Conservation (phyloP, 2,888 invertebrate genomes). For the Romanomermis culicivorax region DNA sequence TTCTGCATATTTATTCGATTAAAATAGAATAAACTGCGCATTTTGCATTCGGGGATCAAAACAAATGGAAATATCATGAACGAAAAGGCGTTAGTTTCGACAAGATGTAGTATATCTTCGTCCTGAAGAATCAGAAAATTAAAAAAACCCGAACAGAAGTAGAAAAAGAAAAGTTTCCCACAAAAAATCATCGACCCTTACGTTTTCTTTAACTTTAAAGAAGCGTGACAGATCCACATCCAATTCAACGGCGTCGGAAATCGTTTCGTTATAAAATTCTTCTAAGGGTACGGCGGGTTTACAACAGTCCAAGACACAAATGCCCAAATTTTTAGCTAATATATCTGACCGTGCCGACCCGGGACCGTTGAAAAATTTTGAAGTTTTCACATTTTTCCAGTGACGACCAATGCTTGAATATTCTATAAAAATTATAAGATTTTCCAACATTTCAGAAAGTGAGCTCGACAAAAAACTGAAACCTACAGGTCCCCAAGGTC, state of each 20-base stretch:
- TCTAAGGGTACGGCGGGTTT: conserved; percentile 59
- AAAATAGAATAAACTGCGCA: conserved; percentile 64
- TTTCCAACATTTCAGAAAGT: no score
- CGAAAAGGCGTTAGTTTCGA: conserved; percentile 21
- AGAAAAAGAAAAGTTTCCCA: not conserved
- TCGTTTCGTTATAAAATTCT: conserved; percentile 79
- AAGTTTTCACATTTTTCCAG: not conserved
- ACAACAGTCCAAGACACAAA: conserved; percentile 56
- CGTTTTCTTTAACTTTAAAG: conserved; percentile 38
- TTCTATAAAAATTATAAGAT: no score
- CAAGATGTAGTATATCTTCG: no score
- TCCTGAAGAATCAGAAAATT: no score
- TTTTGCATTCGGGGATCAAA: conserved; percentile 1
- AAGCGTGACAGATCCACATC: conserved; percentile 66
- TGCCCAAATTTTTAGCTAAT: conserved; percentile 48
- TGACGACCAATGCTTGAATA: not conserved
- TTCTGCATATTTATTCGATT: conserved; percentile 83
- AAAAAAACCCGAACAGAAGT: no score
- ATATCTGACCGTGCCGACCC: conserved; percentile 33
- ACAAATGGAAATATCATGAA: conserved; percentile 10
- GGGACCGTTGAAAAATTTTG: not conserved
- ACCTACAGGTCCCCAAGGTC: no score
- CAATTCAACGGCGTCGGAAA: conserved; percentile 79
- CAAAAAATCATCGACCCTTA: no score
- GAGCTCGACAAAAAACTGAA: no score